Conservation (phyloP, 2,797 vertebrate genomes). For the Bradypodion pumilum region DNA sequence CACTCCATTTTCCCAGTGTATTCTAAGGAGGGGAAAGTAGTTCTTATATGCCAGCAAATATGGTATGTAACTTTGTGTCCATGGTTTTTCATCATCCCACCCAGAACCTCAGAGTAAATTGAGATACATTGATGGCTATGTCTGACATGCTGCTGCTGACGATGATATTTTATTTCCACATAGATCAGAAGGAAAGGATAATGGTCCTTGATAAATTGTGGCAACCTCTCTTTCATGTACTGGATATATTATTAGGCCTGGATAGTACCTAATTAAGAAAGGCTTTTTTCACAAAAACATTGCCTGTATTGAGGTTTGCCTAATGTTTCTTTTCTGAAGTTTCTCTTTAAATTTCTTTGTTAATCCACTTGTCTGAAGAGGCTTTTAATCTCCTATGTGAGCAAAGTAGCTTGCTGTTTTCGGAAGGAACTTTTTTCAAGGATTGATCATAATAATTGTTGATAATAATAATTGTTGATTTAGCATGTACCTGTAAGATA, state of each 20-base stretch:
- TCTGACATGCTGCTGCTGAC: no score
- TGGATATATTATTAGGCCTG: background rate
- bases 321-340: background rate
- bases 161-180: no score
- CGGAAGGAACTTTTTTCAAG: background rate
- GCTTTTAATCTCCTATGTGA: background rate
- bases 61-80: no score
- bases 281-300: background rate
- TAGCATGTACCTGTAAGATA: background rate
- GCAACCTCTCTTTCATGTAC: no score
- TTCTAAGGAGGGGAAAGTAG: no score
- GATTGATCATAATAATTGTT: background rate
- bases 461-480: slow-evolving; percentile 1
- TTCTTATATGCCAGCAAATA: no score
- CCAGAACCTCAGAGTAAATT: no score
- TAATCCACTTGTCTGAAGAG: background rate
- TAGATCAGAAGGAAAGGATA: no score
- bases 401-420: background rate
- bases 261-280: background rate
- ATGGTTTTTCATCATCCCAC: no score
- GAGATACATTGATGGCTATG: no score
- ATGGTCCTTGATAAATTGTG: no score
- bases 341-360: background rate
- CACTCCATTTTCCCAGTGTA: no score
- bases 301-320: background rate